These are phyloP conservation scores for Agonum fuliginosum DNA, from an alignment of 2,888 invertebrate species.

Conservation along the genomic window DNA sequence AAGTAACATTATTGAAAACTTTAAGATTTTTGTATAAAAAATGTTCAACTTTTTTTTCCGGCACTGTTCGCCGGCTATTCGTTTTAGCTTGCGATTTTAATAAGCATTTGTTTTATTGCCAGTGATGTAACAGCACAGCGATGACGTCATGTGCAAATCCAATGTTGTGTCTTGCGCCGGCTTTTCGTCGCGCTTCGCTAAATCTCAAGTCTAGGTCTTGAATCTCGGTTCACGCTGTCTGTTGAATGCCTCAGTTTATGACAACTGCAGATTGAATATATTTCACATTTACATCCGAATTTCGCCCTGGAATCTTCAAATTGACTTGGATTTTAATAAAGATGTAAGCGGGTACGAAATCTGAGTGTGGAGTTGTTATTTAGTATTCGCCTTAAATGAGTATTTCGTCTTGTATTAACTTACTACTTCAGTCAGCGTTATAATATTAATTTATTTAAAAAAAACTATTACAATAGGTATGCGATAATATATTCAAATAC, in stretches of 20 bases:
- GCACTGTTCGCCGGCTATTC: neutral
- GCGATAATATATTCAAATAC: too few species aligned
- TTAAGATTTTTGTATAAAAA: too few species aligned
- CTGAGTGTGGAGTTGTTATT: neutral
- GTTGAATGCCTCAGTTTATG: too few species aligned
- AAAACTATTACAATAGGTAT: too few species aligned
- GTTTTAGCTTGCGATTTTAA: conserved; percentile 2
- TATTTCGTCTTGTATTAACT: too few species aligned
- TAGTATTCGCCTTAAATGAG: too few species aligned
- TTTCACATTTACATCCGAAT: neutral
- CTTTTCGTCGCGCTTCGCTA: neutral
- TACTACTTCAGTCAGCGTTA: too few species aligned
- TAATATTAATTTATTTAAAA: too few species aligned
- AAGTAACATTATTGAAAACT: too few species aligned
- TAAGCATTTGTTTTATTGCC: conserved; percentile 39
- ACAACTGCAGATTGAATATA: conserved; percentile 15
- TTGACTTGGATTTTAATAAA: neutral
- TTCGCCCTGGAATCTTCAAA: neutral
- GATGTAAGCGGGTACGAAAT: too few species aligned
- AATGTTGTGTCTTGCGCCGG: neutral
- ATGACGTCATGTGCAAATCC: conserved; percentile 38
- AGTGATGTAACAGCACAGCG: conserved; percentile 20
- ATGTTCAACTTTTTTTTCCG: neutral
- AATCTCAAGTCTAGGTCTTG: neutral
- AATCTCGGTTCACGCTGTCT: too few species aligned